Evolutionary conservation across 2,888 invertebrate genomes (phyloP), one percentile per base, ranked within the genome.

Genomic region (Baccha elongata): DNA sequence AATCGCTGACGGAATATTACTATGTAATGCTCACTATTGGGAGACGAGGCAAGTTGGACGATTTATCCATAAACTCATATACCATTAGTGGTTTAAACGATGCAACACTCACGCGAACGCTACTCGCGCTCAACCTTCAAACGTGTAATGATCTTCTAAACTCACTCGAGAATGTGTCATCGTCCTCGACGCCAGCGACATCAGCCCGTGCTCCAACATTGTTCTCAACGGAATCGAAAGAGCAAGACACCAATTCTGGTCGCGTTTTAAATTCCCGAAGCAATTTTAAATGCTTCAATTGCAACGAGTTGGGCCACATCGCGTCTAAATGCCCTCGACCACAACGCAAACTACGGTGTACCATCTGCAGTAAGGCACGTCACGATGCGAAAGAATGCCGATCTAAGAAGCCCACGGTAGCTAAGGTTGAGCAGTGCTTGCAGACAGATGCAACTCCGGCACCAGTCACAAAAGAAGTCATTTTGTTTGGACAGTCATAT

Each of bases 1-100:
- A 85, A 26, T 37, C 68, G 0, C 35, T 76, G 19, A 19, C 23
- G 3, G 78, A 83, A 35, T 84, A 80, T 13, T 86, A 72, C 13
- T 84, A 84, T 21, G 50, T 17, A 1, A 85, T 85, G 64, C 19
- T 85, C 10, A 50, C 60, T 7, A 79, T 73, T 2, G 83, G 83
- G 8, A 26, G 79, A 23, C 52, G 68, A 10, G 81, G 55, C 4
- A 62, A 40, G 7, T n/a, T 80, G 13, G 73, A 79, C 55, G 78
- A 84, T 19, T 35, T 8, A 7, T 84, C 83, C 3, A 85, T 83
- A 60, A 55, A 13, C 42, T 53, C 17, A 50, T 10, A 32, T 2
- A 32, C 32, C 6, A 5, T 2, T 5, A 62, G 15, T 13, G 10
- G 19, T n/a, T n/a, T n/a, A n/a, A 23, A 37, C 0, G 21, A n/a